These are phyloP conservation scores for Frieseomelitta varia DNA, from an alignment of 1,140 invertebrate genomes.

Conservation along the genomic window DNA sequence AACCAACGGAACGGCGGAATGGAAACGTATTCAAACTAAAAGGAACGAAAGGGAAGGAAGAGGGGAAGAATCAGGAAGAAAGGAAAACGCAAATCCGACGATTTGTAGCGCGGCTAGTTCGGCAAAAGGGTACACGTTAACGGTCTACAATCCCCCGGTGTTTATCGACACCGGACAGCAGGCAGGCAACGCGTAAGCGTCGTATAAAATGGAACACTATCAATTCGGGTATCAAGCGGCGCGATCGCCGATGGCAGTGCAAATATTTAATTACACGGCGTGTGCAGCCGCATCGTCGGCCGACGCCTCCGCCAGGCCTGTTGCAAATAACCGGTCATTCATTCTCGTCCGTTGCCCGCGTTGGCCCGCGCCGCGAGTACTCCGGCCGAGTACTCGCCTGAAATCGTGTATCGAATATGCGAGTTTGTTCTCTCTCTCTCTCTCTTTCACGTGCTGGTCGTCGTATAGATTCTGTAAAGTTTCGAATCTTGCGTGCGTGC, in stretches of 20 bases:
- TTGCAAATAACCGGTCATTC: conserved; percentile 39
- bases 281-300: conserved; percentile 32
- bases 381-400: neutral
- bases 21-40: neutral
- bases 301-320: conserved; percentile 20
- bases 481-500: neutral
- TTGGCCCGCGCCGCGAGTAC: neutral
- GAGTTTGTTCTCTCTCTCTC: conserved; percentile 20
- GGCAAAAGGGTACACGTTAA: conserved; percentile 38
- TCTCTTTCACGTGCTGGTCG: conserved; percentile 15
- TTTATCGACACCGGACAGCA: conserved; percentile 46
- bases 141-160: conserved; percentile 23
- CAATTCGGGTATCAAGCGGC: conserved; percentile 64
- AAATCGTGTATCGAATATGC: conserved; percentile 66
- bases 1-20: neutral
- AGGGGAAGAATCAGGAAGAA: neutral
- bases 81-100: neutral
- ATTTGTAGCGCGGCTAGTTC: conserved; percentile 13
- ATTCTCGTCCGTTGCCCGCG: neutral
- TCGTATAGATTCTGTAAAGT: neutral
- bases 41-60: neutral
- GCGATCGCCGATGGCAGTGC: conserved; percentile 57
- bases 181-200: conserved; percentile 23
- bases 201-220: conserved; percentile 60
- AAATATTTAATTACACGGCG: conserved; percentile 70